Base-by-base conservation (phyloP, 1,140 invertebrate genomes). In the Cydia splendana region DNA sequence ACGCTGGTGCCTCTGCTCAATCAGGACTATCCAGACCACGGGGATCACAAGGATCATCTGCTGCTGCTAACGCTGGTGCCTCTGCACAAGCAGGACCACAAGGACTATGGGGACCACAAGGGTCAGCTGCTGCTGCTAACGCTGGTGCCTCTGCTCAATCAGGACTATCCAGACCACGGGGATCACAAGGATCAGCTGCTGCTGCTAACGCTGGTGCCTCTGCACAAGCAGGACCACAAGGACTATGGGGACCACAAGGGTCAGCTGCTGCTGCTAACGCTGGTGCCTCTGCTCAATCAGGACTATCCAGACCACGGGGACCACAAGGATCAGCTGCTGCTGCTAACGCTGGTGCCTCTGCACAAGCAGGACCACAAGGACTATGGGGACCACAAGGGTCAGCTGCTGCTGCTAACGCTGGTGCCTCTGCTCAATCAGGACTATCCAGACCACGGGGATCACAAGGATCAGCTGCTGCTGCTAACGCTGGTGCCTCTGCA, bases 191-290 rank as follows among this genome's bases (percentile, higher is more conserved):
- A 65, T n/a, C 57, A 48, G 4, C 6, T 42, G 15, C 67, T 28
- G 12, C 48, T 30, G 53, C 48, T 65, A 45, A 2, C 30, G 74
- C 67, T 42, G 30, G 4, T 18, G 73, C 20, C 12, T 4, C 45
- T 38, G 34, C 67, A 7, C 7, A 30, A 28, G n/a, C 62, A 2
- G 76, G 76, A 1, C 24, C 1, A 71, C 34, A 28, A 9, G 78
- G 38, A 75, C 28, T 57, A 78, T 20, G 42, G 18, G 71, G 71
- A 77, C 71, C 71, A 74, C n/a, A 74, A 20, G 76, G 76, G 34
- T 7, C 75, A 69, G 18, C 28, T 15, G 7, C 34, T 18, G 0
- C 10, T 34, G 18, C 42, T n/a, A 34, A 0, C 28, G n/a, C 73
- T 18, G 45, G 15, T 0, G n/a, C 48, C 6, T 9, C 73, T 45